Base-by-base conservation (phyloP, 2,888 invertebrate species). In the Dexiosoma caninum region DNA sequence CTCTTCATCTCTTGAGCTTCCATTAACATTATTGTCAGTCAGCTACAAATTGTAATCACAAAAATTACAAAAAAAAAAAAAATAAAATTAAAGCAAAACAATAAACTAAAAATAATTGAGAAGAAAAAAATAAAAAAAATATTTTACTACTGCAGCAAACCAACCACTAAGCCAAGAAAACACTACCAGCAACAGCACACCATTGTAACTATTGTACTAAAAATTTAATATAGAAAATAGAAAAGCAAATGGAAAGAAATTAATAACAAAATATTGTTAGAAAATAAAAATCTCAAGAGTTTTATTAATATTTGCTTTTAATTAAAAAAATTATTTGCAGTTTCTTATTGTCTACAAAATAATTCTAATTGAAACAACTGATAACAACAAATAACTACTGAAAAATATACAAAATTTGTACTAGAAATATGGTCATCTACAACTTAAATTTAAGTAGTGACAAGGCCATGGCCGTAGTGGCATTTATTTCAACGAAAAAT, bases 1-100 rank as follows among this genome's bases (percentile, higher is more conserved):
- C 51, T 21, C 23, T 44, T 14, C n/a, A 7, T 2, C 10, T 21
- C n/a, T n/a, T n/a, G n/a, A n/a, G 23, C 12, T 49, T 53, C 32
- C 46, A 49, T 59, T 42, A 46, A 44, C 14, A 37, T 30, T 44
- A 67, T 44, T 32, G 5, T 57, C 57, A 75, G 55, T 49, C 53
- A 76, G 53, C 32, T 71, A 37, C 19, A 71, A 76, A 71, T 71
- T 76, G 76, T 67, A 71, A 80, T 80, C 40, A 60, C 30, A 60
- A 49, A 66, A 74, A 66, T 60, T 27, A 59, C 49, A 67, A 55
- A 32, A 53, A 27, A 14, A 8, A 60, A 64, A 51, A 27, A 23
- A 55, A 21, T 67, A 30, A 57, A 32, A 40, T 51, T 67, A 30
- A 40, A 62, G 40, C 27, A 53, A 62, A 71, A 57, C 40, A 77